Base-by-base conservation (phyloP, 2,888 invertebrate species). In the Folsomia candida region DNA sequence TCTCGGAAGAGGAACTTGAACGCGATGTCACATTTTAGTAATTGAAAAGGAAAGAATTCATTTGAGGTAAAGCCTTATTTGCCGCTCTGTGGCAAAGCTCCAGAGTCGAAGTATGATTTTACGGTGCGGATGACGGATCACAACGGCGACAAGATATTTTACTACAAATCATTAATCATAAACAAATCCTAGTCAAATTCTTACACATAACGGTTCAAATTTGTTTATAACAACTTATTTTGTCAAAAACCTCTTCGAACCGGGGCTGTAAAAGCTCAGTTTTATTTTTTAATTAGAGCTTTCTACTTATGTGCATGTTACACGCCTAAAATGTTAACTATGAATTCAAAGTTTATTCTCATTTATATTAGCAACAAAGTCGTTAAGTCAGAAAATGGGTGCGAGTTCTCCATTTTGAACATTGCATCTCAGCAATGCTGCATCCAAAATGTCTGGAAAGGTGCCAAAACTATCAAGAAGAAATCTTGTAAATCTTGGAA, bases 151-250 rank as follows among this genome's bases (percentile, higher is more conserved):
- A 64, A 26, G 63, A 51, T 25, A 47, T 64, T 64, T 47, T 64
- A 64, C 51, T 64, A 64, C 28, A 64, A 4, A 4, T 25, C 63
- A 64, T 64, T 64, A 29, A 51, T 64, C 63, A 64, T 64, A 62
- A 28, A 25, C 62, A 37, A 37, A 37, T 9, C 14, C 37, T 37
- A 37, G 37, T 14, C 37, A n/a, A n/a, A n/a, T 37, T 37, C 6
- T 37, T 37, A 37, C 37, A 37, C 37, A n/a, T n/a, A n/a, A n/a
- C n/a, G n/a, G n/a, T 37, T 14, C 37, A 9, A 37, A 37, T 37
- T 37, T 37, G 37, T 37, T 37, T n/a, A n/a, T n/a, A n/a, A n/a
- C n/a, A n/a, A n/a, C n/a, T n/a, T n/a, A n/a, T n/a, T n/a, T n/a
- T n/a, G n/a, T n/a, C n/a, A n/a, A n/a, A n/a, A n/a, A n/a, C n/a